These are phyloP conservation scores for Trypoxylon attenuatum DNA, from an alignment of 2,888 invertebrate species.

Conservation along the genomic window DNA sequence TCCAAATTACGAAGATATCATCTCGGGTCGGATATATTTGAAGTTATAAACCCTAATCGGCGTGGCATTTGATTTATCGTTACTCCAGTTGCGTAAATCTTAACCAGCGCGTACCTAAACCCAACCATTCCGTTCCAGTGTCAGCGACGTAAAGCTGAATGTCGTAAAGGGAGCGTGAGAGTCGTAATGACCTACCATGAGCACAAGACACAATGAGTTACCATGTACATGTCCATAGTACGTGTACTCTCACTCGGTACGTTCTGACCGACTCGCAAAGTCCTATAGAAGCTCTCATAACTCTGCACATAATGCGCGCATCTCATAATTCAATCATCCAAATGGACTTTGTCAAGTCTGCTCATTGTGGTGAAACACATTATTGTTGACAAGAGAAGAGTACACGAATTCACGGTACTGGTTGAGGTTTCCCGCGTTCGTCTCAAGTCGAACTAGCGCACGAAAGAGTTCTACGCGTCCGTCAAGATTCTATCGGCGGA, in stretches of 20 bases:
- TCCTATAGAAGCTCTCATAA: no score
- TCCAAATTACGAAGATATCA: no score
- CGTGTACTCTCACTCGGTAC: no score
- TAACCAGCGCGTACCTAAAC: constrained; percentile 5
- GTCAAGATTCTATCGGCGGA: neutral
- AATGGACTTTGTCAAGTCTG: neutral
- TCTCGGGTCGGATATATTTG: no score
- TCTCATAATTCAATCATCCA: no score
- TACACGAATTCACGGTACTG: no score
- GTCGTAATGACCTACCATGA: constrained; percentile 55
- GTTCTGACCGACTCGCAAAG: no score
- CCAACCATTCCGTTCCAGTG: neutral
- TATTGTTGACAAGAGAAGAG: no score
- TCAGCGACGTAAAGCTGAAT: constrained; percentile 24
- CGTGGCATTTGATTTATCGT: constrained; percentile 8
- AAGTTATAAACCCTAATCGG: no score
- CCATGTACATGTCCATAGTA: neutral
- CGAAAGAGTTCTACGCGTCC: neutral
- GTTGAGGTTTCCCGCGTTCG: neutral
- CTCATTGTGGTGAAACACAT: no score
- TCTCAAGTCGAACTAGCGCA: neutral
- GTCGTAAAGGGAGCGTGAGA: constrained; percentile 64
- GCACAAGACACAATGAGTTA: neutral
- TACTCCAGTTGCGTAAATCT: neutral
- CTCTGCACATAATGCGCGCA: no score